Percentiles rank a stretch among this genome's conserved stretches.
Conservation (phyloP, 2,113 vertebrate genomes). For the Emydura subglobosa region DNA sequence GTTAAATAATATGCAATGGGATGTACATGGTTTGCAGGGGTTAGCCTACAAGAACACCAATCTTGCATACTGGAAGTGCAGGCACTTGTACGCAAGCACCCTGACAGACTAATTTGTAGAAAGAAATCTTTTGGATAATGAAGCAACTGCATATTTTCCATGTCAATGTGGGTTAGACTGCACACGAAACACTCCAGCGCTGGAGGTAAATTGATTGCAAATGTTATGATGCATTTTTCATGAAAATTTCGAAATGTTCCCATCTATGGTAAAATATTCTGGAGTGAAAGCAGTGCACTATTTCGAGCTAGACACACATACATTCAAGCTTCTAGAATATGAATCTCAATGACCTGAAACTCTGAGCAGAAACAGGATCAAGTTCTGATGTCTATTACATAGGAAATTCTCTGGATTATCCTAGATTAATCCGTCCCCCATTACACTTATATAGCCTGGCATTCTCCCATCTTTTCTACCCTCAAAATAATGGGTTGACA, state of each 20-base stretch:
- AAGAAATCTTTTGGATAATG: background rate
- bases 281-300: background rate
- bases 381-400: background rate
- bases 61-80: background rate
- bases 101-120: conserved; percentile 24
- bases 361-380: conserved; percentile 1
- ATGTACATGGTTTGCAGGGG: background rate
- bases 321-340: background rate
- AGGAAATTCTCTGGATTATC: background rate
- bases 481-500: background rate
- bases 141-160: conserved; percentile 17
- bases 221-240: background rate
- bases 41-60: background rate
- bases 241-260: conserved; percentile 23
- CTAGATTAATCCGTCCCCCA: background rate
- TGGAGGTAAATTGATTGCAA: background rate
- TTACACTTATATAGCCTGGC: background rate
- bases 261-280: background rate
- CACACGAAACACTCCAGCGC: background rate
- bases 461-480: background rate
- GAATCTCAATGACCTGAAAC: conserved; percentile 1
- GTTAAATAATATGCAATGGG: background rate
- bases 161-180: conserved; percentile 4
- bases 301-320: background rate
- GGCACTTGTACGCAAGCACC: conserved; percentile 36